Evolutionary conservation across 2,113 vertebrate species (phyloP).

Genomic region (Cyphomyrus plagiostoma): DNA sequence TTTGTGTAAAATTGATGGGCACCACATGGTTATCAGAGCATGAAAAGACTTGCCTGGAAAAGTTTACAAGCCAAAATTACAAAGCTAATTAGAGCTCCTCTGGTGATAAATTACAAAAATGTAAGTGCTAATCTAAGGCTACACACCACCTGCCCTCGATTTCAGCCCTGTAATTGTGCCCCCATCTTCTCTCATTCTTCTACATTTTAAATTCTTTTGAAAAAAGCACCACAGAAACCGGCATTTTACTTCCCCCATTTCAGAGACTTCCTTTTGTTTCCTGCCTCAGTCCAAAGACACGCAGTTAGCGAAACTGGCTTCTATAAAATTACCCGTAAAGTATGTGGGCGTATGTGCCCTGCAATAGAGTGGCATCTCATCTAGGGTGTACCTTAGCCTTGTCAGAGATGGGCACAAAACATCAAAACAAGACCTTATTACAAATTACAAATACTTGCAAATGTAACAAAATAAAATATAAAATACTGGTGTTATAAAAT

Average conservation of each 20-base stretch:
- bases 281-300: neutral
- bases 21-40: slow-evolving; percentile 45
- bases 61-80: slow-evolving; percentile 65
- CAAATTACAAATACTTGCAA: neutral
- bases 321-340: neutral
- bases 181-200: neutral
- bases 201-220: neutral
- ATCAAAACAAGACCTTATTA: neutral
- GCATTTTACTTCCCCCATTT: neutral
- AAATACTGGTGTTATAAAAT: neutral
- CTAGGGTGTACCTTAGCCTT: neutral
- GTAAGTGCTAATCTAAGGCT: slow-evolving; percentile 38
- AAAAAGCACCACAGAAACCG: neutral
- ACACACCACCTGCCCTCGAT: slow-evolving; percentile 47
- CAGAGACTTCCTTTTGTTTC: neutral
- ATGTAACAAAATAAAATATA: neutral
- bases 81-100: slow-evolving; percentile 61
- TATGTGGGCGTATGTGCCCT: neutral
- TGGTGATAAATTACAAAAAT: slow-evolving; percentile 49
- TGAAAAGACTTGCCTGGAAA: slow-evolving; percentile 56
- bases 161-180: slow-evolving; percentile 18
- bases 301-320: neutral
- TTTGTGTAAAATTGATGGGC: slow-evolving; percentile 54
- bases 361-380: neutral
- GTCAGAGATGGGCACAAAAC: neutral